phyloP scores from a whole-genome alignment of 2,113 vertebrate genomes.

The Paradisaea rubra region DNA sequence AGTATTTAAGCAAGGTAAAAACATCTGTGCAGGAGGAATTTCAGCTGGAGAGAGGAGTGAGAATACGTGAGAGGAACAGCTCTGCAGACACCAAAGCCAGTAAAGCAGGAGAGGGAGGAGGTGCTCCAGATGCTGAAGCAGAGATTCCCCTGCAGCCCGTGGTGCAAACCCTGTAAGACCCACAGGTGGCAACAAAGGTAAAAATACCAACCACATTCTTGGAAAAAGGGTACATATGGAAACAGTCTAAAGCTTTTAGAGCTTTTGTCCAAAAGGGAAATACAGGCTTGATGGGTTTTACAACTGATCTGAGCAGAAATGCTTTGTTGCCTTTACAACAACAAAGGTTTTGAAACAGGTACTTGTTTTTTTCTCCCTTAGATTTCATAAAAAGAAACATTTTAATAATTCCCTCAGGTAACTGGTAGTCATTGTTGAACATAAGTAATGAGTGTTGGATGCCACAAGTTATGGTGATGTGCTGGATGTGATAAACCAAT shows the following conservation, averaged over 20 bases:
- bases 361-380: neutral
- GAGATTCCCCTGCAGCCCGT: neutral
- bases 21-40: neutral
- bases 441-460: neutral
- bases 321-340: slow-evolving; percentile 21
- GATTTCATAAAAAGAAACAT: slow-evolving; percentile 27
- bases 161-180: neutral
- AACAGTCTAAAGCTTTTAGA: neutral
- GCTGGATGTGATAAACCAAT: neutral
- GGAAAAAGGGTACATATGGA: neutral
- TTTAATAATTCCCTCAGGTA: neutral
- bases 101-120: neutral
- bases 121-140: neutral
- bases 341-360: neutral
- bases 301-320: neutral
- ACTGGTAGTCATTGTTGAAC: neutral
- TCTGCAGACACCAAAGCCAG: neutral
- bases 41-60: neutral
- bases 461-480: neutral
- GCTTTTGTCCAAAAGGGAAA: neutral
- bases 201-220: neutral
- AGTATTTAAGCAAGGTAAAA: neutral
- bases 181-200: neutral
- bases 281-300: slow-evolving; percentile 18
- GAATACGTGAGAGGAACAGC: neutral